Percentiles rank a stretch among this genome's conserved stretches.
Evolutionary conservation across 2,113 vertebrate species (phyloP).

Genomic region (Marcusenius ussheri): DNA sequence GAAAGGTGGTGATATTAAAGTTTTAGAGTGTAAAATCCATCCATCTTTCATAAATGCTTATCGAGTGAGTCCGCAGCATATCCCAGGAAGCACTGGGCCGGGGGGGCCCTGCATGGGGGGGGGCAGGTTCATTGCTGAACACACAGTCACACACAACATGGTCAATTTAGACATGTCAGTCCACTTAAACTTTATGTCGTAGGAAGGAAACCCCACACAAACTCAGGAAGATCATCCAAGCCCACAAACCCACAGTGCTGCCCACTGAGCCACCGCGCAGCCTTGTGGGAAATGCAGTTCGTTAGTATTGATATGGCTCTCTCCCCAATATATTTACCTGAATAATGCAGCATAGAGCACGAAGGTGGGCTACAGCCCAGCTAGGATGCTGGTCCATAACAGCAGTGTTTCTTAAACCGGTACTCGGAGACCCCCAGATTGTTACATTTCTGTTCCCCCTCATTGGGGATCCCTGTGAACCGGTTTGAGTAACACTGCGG

Average conservation of each 20-base stretch:
- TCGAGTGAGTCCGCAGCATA: neutral
- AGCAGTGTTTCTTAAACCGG: neutral
- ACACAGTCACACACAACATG: neutral
- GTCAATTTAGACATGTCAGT: neutral
- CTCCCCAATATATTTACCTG: neutral
- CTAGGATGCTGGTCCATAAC: neutral
- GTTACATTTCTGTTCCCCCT: neutral
- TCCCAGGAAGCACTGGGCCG: neutral
- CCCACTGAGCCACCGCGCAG: neutral
- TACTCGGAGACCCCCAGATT: neutral
- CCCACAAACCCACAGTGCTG: neutral
- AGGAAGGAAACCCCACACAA: neutral
- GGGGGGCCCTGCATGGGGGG: neutral
- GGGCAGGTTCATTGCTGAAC: too few relatives aligned
- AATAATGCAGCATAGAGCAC: neutral
- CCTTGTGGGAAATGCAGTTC: neutral
- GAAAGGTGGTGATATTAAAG: neutral
- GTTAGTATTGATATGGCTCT: neutral
- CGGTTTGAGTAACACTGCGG: neutral
- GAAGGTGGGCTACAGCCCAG: neutral
- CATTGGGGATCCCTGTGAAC: neutral
- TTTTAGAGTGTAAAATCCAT: neutral
- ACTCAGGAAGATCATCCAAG: neutral
- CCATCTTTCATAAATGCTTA: neutral
- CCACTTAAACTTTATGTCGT: neutral